Conservation (phyloP, 1,140 invertebrate species). For the Copidosoma floridanum region DNA sequence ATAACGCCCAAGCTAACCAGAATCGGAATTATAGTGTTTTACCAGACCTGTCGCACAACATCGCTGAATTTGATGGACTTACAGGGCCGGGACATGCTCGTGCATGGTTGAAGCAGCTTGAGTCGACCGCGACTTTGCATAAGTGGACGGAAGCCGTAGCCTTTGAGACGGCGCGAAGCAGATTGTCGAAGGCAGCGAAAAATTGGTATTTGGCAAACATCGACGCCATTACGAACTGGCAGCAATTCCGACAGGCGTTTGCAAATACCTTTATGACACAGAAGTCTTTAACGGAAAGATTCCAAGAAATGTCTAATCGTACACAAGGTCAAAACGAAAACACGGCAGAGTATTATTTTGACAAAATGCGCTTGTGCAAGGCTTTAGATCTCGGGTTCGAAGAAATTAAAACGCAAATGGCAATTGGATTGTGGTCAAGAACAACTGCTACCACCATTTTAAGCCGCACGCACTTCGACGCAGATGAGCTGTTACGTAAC, state of each 20-base stretch:
- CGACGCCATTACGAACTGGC: constrained; percentile 14
- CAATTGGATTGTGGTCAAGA: too few relatives aligned
- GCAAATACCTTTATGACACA: constrained; percentile 3
- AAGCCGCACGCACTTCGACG: too few relatives aligned
- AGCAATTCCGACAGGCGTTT: constrained; percentile 5
- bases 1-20: too few relatives aligned
- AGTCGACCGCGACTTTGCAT: constrained; percentile 20
- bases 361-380: constrained; percentile 19
- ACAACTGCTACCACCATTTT: too few relatives aligned
- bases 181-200: constrained; percentile 9
- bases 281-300: constrained; percentile 13
- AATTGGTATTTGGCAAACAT: constrained; percentile 25
- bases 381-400: constrained; percentile 1
- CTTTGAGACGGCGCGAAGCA: constrained; percentile 19
- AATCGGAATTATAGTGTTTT: constrained; percentile 19
- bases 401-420: constrained; percentile 15
- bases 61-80: constrained; percentile 20
- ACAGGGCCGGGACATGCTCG: constrained; percentile 3
- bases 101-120: constrained; percentile 22
- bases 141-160: constrained; percentile 11
- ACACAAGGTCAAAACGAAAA: background rate
- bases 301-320: constrained; percentile 15
- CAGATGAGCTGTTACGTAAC: too few relatives aligned
- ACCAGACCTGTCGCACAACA: too few relatives aligned
- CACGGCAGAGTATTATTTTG: constrained; percentile 23